Base-by-base conservation (phyloP, 2,888 invertebrate genomes). In the Rambutsinella grinnellia region DNA sequence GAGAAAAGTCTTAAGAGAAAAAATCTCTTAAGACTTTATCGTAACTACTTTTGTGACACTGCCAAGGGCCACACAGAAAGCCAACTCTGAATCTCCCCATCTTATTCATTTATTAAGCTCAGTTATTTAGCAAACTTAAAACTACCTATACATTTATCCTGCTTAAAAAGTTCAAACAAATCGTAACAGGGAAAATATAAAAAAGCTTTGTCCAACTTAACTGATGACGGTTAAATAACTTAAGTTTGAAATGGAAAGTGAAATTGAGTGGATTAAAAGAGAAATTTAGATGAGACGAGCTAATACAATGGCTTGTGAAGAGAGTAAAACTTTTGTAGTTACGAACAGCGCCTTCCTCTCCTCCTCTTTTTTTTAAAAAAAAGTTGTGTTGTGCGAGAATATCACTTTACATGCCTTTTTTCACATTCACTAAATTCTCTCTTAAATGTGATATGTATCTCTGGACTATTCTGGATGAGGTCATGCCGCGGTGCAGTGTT, bases 251-350 rank as follows among this genome's bases (percentile, higher is more conserved):
- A 74, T 74, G 67, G 67, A 56, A 67, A 67, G 65, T 67, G 67
- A 74, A 74, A 74, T 74, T 74, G 74, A 74, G 74, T 74, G 74
- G 74, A 74, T 74, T 74, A 74, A 61, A 74, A 74, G 66, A 67
- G 61, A 74, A 67, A 67, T 74, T 71, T 74, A 67, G 67, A 67
- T 46, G 58, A 24, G n/a, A n/a, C n/a, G n/a, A 54, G 54, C 58
- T 66, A 60, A 65, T 67, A 67, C 66, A 61, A 66, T 63, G 26
- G 65, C n/a, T 10, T 51, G 13, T 10, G 51, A 51, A 53, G 36
- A 51, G 60, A 26, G 69, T 46, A 67, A 74, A 67, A 60, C 28
- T 67, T 57, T 66, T 67, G 61, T 66, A 28, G 49, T 63, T 63
- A 13, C 23, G n/a, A 6, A 6, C 28, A 5, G 27, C 36, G 63